Evolutionary conservation across 2,797 vertebrate genomes (phyloP).

Genomic region (Botia kubotai): DNA sequence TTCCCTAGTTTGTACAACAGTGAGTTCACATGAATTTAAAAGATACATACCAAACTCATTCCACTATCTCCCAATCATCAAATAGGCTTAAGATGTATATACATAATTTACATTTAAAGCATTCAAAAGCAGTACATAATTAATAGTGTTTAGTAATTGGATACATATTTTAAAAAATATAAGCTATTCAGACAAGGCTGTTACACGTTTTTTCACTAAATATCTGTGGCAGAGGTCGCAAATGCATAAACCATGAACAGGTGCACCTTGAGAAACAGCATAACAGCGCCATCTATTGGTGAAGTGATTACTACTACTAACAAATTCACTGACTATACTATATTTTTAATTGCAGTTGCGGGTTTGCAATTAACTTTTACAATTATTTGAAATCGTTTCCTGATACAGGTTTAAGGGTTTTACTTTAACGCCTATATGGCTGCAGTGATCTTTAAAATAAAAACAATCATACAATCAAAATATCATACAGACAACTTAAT

Average conservation of each 20-base stretch:
- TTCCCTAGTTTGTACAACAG: slow-evolving; percentile 15
- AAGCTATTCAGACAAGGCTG: background rate
- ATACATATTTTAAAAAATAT: background rate
- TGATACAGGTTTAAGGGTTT: too few species aligned
- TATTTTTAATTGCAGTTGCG: background rate
- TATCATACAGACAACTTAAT: too few species aligned
- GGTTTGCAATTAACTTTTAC: background rate
- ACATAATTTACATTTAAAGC: background rate
- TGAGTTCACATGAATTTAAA: slow-evolving; percentile 17
- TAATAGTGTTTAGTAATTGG: background rate
- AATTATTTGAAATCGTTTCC: too few species aligned
- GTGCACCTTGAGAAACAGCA: background rate
- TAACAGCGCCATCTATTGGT: slow-evolving; percentile 59
- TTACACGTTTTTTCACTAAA: background rate
- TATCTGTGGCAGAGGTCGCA: background rate
- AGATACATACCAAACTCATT: background rate
- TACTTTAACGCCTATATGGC: too few species aligned
- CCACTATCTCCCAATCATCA: background rate
- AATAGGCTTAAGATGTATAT: background rate
- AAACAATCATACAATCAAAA: too few species aligned
- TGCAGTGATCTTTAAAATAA: too few species aligned
- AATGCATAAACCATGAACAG: background rate
- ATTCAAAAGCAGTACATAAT: background rate
- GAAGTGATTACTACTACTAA: background rate
- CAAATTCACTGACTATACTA: background rate